Conservation (phyloP, 2,113 vertebrate species). For the Fregetta grallaria region DNA sequence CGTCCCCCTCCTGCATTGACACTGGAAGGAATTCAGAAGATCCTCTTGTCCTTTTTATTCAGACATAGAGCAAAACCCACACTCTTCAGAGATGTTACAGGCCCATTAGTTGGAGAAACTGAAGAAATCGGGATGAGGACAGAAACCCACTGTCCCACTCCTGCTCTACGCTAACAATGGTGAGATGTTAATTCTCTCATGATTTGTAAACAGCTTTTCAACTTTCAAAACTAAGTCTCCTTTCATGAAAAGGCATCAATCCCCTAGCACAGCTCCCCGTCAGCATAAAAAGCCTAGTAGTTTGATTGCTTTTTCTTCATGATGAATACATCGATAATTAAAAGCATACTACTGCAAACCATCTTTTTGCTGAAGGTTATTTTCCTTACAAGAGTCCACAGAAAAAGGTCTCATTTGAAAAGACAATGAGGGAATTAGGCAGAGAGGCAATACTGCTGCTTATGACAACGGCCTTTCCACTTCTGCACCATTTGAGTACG, state of each 20-base stretch:
- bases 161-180: accelerated
- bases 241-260: not conserved
- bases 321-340: not conserved
- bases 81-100: not conserved
- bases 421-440: not conserved
- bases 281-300: not conserved
- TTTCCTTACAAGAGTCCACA: accelerated
- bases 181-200: not conserved
- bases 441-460: not conserved
- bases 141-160: not conserved
- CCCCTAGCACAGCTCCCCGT: not conserved
- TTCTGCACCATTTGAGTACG: not conserved
- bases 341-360: not conserved
- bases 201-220: not conserved
- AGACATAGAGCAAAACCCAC: not conserved
- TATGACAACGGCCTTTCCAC: not conserved
- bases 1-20: not conserved
- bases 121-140: not conserved
- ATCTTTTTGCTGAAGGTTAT: not conserved
- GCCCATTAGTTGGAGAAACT: not conserved
- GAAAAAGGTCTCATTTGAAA: not conserved
- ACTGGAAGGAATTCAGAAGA: not conserved
- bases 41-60: not conserved
- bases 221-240: not conserved
- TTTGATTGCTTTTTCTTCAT: not conserved